Evolutionary conservation across 2,888 invertebrate species (phyloP), one percentile per base, ranked within the genome.

Genomic region (Drosophila longiperda): DNA sequence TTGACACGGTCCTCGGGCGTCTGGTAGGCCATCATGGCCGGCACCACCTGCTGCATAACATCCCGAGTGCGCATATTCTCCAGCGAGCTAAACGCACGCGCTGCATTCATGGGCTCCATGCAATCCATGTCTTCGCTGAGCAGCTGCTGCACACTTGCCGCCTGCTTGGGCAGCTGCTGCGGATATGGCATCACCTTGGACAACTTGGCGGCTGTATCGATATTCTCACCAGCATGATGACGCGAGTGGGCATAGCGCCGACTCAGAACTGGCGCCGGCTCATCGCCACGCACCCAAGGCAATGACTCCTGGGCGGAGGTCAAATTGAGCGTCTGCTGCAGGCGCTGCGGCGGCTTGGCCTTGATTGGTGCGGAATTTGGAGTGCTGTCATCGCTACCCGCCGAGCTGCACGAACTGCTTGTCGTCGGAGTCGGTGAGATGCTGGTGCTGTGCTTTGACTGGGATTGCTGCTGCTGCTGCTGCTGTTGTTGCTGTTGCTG

Each of bases 1-100:
- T 95, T 95, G 49, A 95, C 89, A 15, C 94, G 92, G 69, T 93
- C 93, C 45, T 93, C 93, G 55, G 93, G 92, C 17, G 92, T 88
- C 78, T 92, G 92, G 74, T 91, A 93, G 36, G 92, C 85, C 84
- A 91, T 91, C 74, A 92, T 87, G 26, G 92, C 91, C 9, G 92
- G 91, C 67, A 91, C 87, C 38, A 91, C 90, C 69, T 92, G 92
- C 66, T 93, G 92, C 92, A 93, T 92, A 1, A 92, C 89, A 53
- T 93, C 92, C 4, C 92, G 92, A 0, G 93, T 92, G 59, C 93
- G 92, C 49, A 92, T 75, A 40, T 93, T 93, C 75, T 93, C 93
- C 77, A 91, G 65, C 45, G 92, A 92, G 32, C 91, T 91, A 55
- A 93, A 92, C 7, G 92, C 91, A 48, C 92, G 88, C 73, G 90